Conservation (phyloP, 2,113 vertebrate genomes). For the Lota lota region DNA sequence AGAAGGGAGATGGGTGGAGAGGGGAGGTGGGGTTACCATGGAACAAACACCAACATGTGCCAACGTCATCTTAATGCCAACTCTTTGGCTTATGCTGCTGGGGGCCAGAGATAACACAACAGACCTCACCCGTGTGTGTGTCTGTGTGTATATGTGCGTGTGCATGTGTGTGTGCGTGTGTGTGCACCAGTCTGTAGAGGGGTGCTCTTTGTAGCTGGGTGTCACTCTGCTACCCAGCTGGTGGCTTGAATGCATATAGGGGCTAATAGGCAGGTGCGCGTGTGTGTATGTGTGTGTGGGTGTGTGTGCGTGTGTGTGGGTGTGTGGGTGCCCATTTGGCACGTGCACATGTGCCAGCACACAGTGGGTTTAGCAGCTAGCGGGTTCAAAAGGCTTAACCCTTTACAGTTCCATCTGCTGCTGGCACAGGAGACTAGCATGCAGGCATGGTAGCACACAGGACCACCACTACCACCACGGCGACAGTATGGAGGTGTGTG, state of each 20-base stretch:
- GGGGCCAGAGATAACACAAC: slow-evolving; percentile 43
- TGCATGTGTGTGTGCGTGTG: no score
- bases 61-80: slow-evolving; percentile 25
- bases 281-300: no score
- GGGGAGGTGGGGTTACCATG: slow-evolving; percentile 14
- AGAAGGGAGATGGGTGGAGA: slow-evolving; percentile 1
- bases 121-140: neutral
- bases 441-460: neutral
- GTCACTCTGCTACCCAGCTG: no score
- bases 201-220: no score
- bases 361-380: slow-evolving; percentile 30
- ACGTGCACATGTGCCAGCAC: slow-evolving; percentile 34
- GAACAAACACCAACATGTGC: slow-evolving; percentile 33
- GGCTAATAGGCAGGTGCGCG: no score
- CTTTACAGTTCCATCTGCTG: slow-evolving; percentile 51
- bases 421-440: neutral
- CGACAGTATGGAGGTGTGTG: neutral
- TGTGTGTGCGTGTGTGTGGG: slow-evolving; percentile 19
- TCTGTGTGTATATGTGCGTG: no score
- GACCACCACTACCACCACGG: neutral
- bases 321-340: slow-evolving; percentile 52
- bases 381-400: slow-evolving; percentile 53
- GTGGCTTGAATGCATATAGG: no score
- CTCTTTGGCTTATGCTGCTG: slow-evolving; percentile 18
- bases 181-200: no score